Evolutionary conservation across 2,113 vertebrate genomes (phyloP).

Genomic region (Caloenas nicobarica): DNA sequence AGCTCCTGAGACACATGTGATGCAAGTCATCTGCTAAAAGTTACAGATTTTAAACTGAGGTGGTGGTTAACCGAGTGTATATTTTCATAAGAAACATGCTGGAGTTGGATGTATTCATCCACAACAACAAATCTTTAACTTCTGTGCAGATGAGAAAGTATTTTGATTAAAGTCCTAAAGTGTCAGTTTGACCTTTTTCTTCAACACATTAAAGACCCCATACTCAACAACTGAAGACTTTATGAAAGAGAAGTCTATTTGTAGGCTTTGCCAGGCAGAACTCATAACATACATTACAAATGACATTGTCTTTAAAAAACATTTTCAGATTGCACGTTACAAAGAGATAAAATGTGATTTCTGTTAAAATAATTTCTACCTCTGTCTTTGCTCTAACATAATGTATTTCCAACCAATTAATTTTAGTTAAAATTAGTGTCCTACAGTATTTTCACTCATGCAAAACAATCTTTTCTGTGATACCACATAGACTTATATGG

Average conservation of each 20-base stretch:
- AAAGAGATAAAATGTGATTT: neutral
- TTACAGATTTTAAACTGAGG: neutral
- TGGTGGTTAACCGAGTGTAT: neutral
- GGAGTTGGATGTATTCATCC: neutral
- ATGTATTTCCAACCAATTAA: neutral
- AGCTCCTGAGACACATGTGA: neutral
- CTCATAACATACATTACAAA: neutral
- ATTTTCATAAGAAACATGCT: neutral
- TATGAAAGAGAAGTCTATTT: neutral
- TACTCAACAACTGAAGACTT: neutral
- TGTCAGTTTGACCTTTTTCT: constrained; percentile 3
- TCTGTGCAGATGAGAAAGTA: neutral
- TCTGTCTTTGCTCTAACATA: neutral
- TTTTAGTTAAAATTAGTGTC: neutral
- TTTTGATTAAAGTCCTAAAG: neutral
- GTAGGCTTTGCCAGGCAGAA: neutral
- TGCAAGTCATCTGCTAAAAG: neutral
- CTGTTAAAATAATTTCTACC: neutral
- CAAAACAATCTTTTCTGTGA: neutral
- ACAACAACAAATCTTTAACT: neutral
- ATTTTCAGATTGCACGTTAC: neutral
- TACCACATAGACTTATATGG: neutral
- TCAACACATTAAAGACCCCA: neutral
- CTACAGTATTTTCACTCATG: neutral
- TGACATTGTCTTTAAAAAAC: neutral